Percentiles rank a stretch among this genome's conserved stretches.
phyloP scores from a whole-genome alignment of 2,888 invertebrate species.

The Lepas anatifera region DNA sequence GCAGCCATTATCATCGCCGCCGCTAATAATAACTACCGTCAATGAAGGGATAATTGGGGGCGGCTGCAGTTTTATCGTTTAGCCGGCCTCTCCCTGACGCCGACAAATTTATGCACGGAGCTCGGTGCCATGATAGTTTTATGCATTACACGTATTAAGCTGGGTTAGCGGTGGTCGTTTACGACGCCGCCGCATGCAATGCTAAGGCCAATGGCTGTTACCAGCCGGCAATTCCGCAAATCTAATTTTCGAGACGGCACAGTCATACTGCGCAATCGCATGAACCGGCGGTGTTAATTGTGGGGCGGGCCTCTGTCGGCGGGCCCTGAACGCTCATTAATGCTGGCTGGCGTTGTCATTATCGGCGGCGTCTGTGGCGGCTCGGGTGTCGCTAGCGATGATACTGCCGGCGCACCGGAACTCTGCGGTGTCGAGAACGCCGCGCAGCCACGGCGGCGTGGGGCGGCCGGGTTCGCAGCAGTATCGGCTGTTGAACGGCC shows the following conservation, averaged over 20 bases:
- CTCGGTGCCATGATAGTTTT: background rate
- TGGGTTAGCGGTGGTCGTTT: background rate
- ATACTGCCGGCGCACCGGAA: no score
- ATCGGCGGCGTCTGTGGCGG: no score
- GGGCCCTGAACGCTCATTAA: background rate
- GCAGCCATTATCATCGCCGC: background rate
- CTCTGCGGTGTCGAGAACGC: no score
- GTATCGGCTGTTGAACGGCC: no score
- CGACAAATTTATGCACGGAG: background rate
- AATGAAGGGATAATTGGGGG: background rate
- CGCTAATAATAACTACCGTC: conserved; percentile 3
- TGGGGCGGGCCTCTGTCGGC: background rate
- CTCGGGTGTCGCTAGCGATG: no score
- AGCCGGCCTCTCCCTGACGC: background rate
- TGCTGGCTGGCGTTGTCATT: background rate
- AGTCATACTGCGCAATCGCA: background rate
- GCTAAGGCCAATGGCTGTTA: background rate
- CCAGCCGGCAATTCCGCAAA: background rate
- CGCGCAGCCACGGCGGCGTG: no score
- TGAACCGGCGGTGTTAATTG: background rate
- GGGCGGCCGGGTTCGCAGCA: no score
- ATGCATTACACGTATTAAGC: background rate
- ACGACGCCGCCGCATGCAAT: background rate
- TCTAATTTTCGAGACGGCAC: background rate
- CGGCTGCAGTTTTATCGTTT: background rate